Evolutionary conservation across 2,797 vertebrate genomes (phyloP), one percentile per base, ranked within the genome.

Genomic region (Esox lucius): DNA sequence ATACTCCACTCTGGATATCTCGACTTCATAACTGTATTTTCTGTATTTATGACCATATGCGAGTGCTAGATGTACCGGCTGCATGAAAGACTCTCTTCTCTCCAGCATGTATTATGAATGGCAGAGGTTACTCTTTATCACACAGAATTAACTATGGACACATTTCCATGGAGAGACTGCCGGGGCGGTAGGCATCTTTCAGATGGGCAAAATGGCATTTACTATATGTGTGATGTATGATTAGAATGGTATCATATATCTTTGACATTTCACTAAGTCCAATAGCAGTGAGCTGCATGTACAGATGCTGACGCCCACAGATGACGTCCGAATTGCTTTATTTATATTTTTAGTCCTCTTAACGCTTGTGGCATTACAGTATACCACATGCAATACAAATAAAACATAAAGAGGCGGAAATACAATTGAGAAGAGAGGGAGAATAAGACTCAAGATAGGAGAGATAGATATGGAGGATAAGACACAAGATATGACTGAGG

Each of bases 241-340:
- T 89, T 89, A 87, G 85, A 87, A 89, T 79, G 85, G 75, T 79
- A 83, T 90, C 88, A 80, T 83, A 84, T 77, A 78, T 87, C 82
- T 81, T 79, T 87, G 87, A 82, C 89, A 90, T 89, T 88, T 86
- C 79, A 75, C 82, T 87, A 81, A 89, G 86, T 80, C 84, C 81
- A n/a, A 88, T 89, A 87, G 90, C 87, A 84, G 88, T 89, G 83
- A 73, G 72, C 82, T 88, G 83, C 80, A 86, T 87, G 79, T 74
- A 82, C 80, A 83, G 75, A 74, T 80, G 81, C 80, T 80, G 81
- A 85, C 78, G 71, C 77, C 83, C 78, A 87, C 85, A 81, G 79
- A 87, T 86, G 86, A 89, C 70, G 74, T 46, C 59, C 42, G 66
- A 19, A 59, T 1, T n/a, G 19, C 24, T 72, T 35, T n/a, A n/a